Conservation (phyloP, 1,140 invertebrate genomes). For the Zaprionus inermis region DNA sequence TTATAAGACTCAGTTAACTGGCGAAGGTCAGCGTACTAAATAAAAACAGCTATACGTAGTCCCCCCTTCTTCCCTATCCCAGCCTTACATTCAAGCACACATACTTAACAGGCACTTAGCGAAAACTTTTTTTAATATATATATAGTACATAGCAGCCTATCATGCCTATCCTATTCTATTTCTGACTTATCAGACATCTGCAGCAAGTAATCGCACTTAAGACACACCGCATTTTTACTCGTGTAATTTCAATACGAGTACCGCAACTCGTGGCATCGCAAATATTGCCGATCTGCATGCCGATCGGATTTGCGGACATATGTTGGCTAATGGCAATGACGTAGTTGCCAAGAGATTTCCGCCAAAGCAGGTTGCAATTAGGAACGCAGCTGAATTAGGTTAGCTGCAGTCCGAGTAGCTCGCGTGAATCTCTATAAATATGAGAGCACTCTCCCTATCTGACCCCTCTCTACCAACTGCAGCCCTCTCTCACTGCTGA, state of each 20-base stretch:
- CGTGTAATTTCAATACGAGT: too few species aligned
- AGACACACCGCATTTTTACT: too few species aligned
- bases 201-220: too few species aligned
- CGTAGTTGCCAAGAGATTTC: neutral
- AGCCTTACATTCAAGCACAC: neutral
- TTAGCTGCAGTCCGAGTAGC: neutral
- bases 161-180: neutral
- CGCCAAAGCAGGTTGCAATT: neutral
- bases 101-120: neutral
- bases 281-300: neutral
- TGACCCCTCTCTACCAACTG: neutral
- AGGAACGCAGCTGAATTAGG: neutral
- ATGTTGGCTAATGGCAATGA: neutral
- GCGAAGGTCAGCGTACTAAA: constrained; percentile 57
- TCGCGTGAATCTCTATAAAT: constrained; percentile 22
- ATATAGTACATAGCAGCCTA: neutral
- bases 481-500: neutral
- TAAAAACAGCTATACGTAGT: constrained; percentile 18
- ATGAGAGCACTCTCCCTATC: constrained; percentile 13
- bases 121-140: neutral
- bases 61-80: neutral
- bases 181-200: too few species aligned
- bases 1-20: constrained; percentile 70
- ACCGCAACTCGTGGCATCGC: too few species aligned
- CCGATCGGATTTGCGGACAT: neutral